Evolutionary conservation across 2,113 vertebrate species (phyloP).

Genomic region (Maccullochella peelii): DNA sequence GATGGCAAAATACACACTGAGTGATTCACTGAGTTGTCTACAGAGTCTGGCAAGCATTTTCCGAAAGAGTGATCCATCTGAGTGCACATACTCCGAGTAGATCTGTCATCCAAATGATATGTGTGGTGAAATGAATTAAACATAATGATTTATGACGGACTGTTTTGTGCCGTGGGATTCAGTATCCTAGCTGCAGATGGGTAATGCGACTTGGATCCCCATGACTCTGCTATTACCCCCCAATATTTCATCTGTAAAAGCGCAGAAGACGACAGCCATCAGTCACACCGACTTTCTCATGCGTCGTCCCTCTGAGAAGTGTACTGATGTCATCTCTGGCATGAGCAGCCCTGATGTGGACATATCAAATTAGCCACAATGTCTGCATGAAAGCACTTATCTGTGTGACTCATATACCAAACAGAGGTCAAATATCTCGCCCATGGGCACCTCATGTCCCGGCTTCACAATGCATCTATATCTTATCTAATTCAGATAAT

Average conservation of each 20-base stretch:
- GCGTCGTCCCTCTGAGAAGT: constrained; percentile 30
- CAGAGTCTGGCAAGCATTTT: constrained; percentile 31
- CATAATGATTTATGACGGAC: constrained; percentile 43
- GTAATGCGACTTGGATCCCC: constrained; percentile 34
- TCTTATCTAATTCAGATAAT: constrained; percentile 59
- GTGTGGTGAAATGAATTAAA: constrained; percentile 45
- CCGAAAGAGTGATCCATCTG: constrained; percentile 25
- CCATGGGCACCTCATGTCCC: constrained; percentile 4
- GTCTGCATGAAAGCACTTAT: constrained; percentile 66
- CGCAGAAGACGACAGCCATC: constrained; percentile 41
- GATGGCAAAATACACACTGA: constrained; percentile 59
- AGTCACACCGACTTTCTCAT: constrained; percentile 23
- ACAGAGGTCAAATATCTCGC: constrained; percentile 58
- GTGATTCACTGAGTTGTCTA: constrained; percentile 49
- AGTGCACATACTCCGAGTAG: constrained; percentile 24
- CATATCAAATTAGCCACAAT: constrained; percentile 69
- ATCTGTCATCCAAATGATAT: constrained; percentile 47
- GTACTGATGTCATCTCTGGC: constrained; percentile 68
- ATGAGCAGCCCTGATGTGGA: constrained; percentile 38
- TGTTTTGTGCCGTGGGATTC: constrained; percentile 27
- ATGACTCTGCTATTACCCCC: constrained; percentile 14
- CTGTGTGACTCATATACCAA: constrained; percentile 62
- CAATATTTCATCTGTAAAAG: constrained; percentile 20
- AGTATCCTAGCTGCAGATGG: constrained; percentile 7
- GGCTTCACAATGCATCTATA: constrained; percentile 25